Conservation (phyloP, 2,113 vertebrate species). For the Xenopus borealis region DNA sequence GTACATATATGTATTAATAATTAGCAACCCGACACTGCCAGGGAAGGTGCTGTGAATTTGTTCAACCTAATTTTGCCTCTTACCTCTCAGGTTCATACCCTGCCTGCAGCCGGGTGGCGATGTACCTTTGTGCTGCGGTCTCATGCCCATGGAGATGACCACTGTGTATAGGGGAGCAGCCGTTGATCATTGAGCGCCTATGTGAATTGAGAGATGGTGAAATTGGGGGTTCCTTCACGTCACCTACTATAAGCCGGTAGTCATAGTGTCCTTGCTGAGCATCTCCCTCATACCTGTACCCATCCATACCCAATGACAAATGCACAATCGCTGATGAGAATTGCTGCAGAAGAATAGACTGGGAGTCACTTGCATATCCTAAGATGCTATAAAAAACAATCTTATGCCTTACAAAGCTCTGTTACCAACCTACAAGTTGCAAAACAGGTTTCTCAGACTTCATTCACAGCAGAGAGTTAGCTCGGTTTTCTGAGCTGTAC, state of each 20-base stretch:
- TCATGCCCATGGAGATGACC: constrained; percentile 74
- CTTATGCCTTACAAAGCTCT: no score
- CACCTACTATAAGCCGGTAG: constrained; percentile 74
- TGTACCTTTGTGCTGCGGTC: constrained; percentile 87
- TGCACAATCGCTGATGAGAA: background rate
- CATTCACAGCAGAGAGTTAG: constrained; percentile 44
- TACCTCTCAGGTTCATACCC: constrained; percentile 87
- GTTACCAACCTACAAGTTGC: background rate
- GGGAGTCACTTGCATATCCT: constrained; percentile 12
- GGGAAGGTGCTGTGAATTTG: no score
- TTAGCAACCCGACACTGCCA: no score
- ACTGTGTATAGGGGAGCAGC: constrained; percentile 55
- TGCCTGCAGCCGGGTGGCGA: constrained; percentile 81
- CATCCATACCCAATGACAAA: constrained; percentile 44
- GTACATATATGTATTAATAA: no score
- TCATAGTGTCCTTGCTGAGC: constrained; percentile 67
- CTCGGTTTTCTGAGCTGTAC: constrained; percentile 50
- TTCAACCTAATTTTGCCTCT: constrained; percentile 46
- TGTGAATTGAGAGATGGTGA: constrained; percentile 55
- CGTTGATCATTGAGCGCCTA: constrained; percentile 54
- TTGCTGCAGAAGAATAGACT: background rate
- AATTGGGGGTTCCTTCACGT: constrained; percentile 60
- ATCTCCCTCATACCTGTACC: constrained; percentile 63
- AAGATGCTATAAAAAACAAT: no score
- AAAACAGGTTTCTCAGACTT: constrained; percentile 18